Conservation (phyloP, 2,797 vertebrate genomes). For the Lepilemur septentrionalis region DNA sequence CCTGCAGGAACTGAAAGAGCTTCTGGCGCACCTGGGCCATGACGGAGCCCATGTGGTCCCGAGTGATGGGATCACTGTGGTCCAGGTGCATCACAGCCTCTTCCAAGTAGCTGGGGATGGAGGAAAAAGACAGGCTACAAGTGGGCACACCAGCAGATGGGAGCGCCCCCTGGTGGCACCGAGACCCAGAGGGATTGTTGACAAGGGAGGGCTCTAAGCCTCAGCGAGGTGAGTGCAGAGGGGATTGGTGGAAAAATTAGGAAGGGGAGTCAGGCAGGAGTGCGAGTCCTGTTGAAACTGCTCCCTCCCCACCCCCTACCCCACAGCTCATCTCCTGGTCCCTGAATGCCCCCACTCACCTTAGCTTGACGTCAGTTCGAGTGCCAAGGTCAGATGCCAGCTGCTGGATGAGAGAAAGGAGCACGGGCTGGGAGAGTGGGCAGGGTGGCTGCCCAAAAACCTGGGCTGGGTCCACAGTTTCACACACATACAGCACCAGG, state of each 20-base stretch:
- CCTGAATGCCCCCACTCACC: conserved; percentile 84
- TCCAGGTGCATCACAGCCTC: conserved; percentile 98
- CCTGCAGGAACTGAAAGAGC: conserved; percentile 94
- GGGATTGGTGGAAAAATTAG: neutral
- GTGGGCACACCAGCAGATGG: neutral
- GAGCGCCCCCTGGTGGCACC: conserved; percentile 16
- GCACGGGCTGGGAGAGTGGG: conserved; percentile 96
- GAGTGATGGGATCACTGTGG: conserved; percentile 95
- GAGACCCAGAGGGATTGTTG: neutral
- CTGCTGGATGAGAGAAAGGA: conserved; percentile 99
- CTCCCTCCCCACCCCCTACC: neutral
- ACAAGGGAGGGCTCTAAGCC: neutral
- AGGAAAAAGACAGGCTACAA: conserved; percentile 32
- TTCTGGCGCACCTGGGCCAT: conserved; percentile 95
- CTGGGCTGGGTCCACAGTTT: conserved; percentile 96
- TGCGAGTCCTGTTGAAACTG: neutral
- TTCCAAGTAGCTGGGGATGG: conserved; percentile 92
- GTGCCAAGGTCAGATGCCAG: conserved; percentile 95
- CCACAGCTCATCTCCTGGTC: neutral
- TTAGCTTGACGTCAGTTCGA: conserved; percentile 97
- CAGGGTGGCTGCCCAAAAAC: conserved; percentile 96
- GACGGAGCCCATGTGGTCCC: conserved; percentile 98
- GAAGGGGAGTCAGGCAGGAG: neutral
- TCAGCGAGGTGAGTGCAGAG: neutral
- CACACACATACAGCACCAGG: conserved; percentile 96